Percentiles rank a stretch among this genome's conserved stretches.
Evolutionary conservation across 2,888 invertebrate species (phyloP).

Genomic region (Melipona bicolor): DNA sequence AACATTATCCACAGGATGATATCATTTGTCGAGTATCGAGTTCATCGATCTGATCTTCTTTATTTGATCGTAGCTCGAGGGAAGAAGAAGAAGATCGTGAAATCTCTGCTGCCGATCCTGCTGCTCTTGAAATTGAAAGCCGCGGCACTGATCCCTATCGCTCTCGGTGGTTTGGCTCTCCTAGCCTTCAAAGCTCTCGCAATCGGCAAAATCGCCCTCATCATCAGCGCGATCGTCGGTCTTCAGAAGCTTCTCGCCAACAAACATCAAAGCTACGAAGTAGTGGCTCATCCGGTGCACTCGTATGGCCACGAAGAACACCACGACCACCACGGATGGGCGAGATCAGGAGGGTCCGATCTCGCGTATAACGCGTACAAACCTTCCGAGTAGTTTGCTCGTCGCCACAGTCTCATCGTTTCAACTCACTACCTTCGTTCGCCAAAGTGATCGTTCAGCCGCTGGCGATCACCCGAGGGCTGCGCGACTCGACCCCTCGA

Average conservation of each 20-base stretch:
- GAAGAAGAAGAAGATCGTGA: constrained; percentile 92
- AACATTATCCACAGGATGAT: too few relatives aligned
- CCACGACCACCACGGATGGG: constrained; percentile 88
- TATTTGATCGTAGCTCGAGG: constrained; percentile 85
- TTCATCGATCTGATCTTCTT: background rate
- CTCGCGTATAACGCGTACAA: constrained; percentile 90
- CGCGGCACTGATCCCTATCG: constrained; percentile 91
- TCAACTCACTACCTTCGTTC: constrained; percentile 65
- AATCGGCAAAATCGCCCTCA: constrained; percentile 92
- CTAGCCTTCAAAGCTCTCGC: constrained; percentile 93
- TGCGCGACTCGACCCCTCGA: constrained; percentile 51
- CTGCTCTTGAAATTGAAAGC: constrained; percentile 92
- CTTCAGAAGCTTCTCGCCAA: constrained; percentile 91
- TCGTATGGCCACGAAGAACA: constrained; percentile 82
- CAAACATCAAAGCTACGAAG: constrained; percentile 90
- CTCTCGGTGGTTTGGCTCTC: constrained; percentile 91
- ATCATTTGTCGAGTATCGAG: too few relatives aligned
- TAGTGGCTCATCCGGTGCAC: constrained; percentile 83
- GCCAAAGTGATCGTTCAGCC: constrained; percentile 64
- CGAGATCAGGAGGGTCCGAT: constrained; percentile 88
- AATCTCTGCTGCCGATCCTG: constrained; percentile 90
- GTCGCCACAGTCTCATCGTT: constrained; percentile 21
- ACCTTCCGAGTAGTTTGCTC: constrained; percentile 77
- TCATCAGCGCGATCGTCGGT: constrained; percentile 91
- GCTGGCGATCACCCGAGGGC: constrained; percentile 58